Conservation (phyloP, 2,113 vertebrate species). For the Carassius gibelio region DNA sequence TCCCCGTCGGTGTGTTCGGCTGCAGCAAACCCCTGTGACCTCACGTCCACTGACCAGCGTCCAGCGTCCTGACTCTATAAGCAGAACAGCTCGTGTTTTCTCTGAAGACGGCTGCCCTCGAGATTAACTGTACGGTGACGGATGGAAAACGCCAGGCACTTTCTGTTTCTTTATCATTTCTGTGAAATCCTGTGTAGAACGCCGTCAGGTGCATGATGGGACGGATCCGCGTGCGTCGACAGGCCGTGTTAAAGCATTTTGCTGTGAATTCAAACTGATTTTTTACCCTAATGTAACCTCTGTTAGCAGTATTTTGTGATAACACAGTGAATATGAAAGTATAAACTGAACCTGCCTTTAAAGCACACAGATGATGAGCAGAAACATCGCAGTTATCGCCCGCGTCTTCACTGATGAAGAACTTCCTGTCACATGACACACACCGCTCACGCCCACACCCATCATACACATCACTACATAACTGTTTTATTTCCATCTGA, state of each 20-base stretch:
- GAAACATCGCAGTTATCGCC: no score
- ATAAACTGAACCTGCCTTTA: neutral
- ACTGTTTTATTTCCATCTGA: no score
- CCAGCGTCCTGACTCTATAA: no score
- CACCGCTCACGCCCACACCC: no score
- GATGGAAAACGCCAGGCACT: conserved; percentile 79
- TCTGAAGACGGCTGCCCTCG: conserved; percentile 57
- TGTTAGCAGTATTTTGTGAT: conserved; percentile 44
- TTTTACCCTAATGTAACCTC: conserved; percentile 59
- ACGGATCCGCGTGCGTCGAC: conserved; percentile 37
- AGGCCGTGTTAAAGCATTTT: conserved; percentile 69
- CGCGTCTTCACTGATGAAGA: no score
- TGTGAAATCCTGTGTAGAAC: conserved; percentile 79
- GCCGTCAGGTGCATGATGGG: conserved; percentile 69
- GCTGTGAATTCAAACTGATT: conserved; percentile 74
- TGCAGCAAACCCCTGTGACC: conserved; percentile 79
- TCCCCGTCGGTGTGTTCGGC: conserved; percentile 87
- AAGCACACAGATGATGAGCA: no score
- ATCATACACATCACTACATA: no score
- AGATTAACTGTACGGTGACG: neutral
- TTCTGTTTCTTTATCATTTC: conserved; percentile 77
- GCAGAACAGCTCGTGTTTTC: no score
- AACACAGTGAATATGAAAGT: conserved; percentile 47
- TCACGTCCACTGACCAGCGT: no score
- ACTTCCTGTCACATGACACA: no score